Evolutionary conservation across 1,140 invertebrate genomes (phyloP).

Genomic region (Eurosta solidaginis): DNA sequence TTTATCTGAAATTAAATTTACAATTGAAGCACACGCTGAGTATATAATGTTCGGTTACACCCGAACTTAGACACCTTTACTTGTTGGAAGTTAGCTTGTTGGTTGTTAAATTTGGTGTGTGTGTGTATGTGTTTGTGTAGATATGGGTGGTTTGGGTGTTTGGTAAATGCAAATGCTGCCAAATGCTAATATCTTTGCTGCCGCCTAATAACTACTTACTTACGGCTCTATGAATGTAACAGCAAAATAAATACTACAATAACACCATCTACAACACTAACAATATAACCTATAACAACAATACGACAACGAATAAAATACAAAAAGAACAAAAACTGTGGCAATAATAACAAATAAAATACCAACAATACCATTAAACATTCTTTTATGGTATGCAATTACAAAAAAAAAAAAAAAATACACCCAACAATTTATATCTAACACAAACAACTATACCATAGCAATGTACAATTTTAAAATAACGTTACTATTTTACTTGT

Average conservation of each 20-base stretch:
- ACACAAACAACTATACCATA: background rate
- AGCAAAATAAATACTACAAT: no score
- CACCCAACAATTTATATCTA: background rate
- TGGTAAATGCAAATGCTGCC: background rate
- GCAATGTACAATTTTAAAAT: background rate
- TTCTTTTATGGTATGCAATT: slow-evolving; percentile 2
- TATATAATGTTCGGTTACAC: no score
- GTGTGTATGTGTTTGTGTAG: background rate
- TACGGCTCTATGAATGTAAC: background rate
- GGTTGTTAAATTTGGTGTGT: background rate
- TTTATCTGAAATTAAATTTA: no score
- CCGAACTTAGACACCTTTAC: no score
- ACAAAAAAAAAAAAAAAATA: background rate
- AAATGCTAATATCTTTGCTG: background rate
- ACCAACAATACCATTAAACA: slow-evolving; percentile 25
- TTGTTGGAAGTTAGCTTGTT: no score
- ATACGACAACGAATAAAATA: no score
- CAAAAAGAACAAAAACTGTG: background rate
- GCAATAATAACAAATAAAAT: slow-evolving; percentile 19
- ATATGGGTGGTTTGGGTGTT: background rate
- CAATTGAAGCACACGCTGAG: no score
- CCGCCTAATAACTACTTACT: background rate
- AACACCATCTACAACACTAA: no score
- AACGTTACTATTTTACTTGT: background rate
- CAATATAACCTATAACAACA: no score